Conservation (phyloP, 2,113 vertebrate species). For the Amazona guildingii region DNA sequence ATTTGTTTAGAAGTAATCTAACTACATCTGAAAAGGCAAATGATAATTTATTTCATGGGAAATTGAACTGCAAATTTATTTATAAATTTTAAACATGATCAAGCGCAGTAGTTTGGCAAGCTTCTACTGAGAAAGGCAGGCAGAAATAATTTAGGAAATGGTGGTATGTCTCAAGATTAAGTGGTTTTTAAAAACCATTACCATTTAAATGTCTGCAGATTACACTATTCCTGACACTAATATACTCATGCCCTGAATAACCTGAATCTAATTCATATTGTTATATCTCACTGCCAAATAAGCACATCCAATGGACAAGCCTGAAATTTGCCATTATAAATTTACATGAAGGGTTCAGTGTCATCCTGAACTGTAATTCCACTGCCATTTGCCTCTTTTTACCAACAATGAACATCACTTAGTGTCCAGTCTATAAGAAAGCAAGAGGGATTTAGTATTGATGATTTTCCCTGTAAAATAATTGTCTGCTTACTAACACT, state of each 20-base stretch:
- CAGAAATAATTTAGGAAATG: slow-evolving; percentile 61
- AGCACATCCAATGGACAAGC: background rate
- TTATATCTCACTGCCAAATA: slow-evolving; percentile 35
- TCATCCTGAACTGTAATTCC: background rate
- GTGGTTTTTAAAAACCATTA: slow-evolving; percentile 56
- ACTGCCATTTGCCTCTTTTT: background rate
- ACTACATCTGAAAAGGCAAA: slow-evolving; percentile 37
- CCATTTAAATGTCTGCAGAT: slow-evolving; percentile 53
- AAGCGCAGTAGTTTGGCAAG: slow-evolving; percentile 62
- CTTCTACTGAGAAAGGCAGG: slow-evolving; percentile 38
- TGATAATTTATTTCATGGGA: slow-evolving; percentile 63
- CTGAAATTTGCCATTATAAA: slow-evolving; percentile 4
- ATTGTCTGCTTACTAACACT: background rate
- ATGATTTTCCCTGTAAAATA: background rate
- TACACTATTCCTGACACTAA: slow-evolving; percentile 41
- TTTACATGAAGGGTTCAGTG: background rate
- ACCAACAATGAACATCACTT: background rate
- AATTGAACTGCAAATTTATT: slow-evolving; percentile 59
- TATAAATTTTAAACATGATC: slow-evolving; percentile 58
- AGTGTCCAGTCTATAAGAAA: background rate
- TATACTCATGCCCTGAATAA: slow-evolving; percentile 2
- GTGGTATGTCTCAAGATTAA: slow-evolving; percentile 48
- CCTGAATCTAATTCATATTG: slow-evolving; percentile 49
- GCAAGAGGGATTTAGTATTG: background rate
- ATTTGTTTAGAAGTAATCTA: slow-evolving; percentile 46